These are phyloP conservation scores for Haliclona indistincta DNA, from an alignment of 37 sponge, comb jelly and placozoan genomes.

Conservation along the genomic window DNA sequence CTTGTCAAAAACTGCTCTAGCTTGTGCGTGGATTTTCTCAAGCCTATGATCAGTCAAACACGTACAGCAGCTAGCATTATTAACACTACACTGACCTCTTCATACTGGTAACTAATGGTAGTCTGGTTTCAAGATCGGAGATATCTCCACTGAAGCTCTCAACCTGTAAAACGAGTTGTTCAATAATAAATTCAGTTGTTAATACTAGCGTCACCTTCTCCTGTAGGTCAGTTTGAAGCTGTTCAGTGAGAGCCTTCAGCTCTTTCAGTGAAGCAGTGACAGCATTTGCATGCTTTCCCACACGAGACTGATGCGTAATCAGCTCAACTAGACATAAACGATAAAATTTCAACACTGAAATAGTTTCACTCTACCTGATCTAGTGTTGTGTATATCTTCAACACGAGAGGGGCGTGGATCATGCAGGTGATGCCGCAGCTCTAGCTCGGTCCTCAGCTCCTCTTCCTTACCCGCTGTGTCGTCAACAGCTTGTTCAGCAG, in stretches of 20 bases:
- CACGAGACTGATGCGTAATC: conserved; percentile 44
- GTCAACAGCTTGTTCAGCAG: conserved; percentile 5
- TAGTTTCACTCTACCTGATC: conserved; percentile 33
- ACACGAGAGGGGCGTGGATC: conserved; percentile 69
- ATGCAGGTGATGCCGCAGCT: conserved; percentile 86
- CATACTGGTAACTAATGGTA: background rate
- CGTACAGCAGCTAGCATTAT: background rate
- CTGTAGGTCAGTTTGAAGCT: conserved; percentile 1
- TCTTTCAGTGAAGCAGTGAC: conserved; percentile 24
- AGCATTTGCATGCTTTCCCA: conserved; percentile 31
- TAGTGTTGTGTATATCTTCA: conserved; percentile 66
- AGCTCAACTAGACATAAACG: conserved; percentile 47
- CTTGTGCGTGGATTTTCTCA: conserved; percentile 6
- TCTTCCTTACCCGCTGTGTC: conserved; percentile 40
- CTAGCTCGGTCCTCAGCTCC: conserved; percentile 75
- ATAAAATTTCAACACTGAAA: background rate
- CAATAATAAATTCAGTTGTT: background rate
- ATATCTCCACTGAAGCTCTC: conserved; percentile 19
- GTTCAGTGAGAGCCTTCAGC: background rate
- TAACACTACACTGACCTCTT: background rate
- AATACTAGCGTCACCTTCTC: conserved; percentile 9
- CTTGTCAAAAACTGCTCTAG: background rate
- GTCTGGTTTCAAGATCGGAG: background rate
- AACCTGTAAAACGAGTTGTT: background rate
- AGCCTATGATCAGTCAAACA: conserved; percentile 2